Conservation (phyloP, 2,113 vertebrate genomes). For the Geococcyx californianus region DNA sequence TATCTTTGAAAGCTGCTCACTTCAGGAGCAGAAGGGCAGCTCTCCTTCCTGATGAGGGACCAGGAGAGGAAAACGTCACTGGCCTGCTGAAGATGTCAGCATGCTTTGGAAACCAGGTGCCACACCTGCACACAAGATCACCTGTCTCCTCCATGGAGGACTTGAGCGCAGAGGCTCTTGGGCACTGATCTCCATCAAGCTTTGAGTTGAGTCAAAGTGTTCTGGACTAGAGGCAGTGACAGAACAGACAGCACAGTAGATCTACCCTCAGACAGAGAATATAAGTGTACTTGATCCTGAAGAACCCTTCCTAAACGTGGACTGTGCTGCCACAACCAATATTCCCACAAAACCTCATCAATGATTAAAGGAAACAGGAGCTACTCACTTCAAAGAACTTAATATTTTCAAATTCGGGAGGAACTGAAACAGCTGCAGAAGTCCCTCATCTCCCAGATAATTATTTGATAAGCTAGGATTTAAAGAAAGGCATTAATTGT, state of each 20-base stretch:
- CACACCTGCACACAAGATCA: not conserved
- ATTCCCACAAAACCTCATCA: not conserved
- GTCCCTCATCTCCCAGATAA: conserved; percentile 75
- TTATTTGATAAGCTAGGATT: conserved; percentile 83
- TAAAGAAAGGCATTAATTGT: not conserved
- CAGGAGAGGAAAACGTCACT: not conserved
- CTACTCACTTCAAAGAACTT: conserved; percentile 82
- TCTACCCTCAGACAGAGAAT: not conserved
- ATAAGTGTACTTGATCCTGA: not conserved
- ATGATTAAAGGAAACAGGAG: not conserved
- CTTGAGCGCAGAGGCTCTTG: not conserved
- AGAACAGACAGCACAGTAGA: not conserved
- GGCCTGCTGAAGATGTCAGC: not conserved
- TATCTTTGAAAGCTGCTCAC: not conserved
- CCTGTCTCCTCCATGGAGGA: not conserved
- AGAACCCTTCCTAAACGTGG: not conserved
- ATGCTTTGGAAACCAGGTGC: not conserved
- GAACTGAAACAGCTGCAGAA: conserved; percentile 66
- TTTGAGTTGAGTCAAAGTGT: not conserved
- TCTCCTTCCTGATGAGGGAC: not conserved
- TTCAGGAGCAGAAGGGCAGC: not conserved
- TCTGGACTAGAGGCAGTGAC: not conserved
- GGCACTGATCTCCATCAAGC: not conserved
- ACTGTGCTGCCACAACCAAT: not conserved
- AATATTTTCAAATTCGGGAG: conserved; percentile 72